Conservation (phyloP, 2,113 vertebrate species). For the Rutilus rutilus region DNA sequence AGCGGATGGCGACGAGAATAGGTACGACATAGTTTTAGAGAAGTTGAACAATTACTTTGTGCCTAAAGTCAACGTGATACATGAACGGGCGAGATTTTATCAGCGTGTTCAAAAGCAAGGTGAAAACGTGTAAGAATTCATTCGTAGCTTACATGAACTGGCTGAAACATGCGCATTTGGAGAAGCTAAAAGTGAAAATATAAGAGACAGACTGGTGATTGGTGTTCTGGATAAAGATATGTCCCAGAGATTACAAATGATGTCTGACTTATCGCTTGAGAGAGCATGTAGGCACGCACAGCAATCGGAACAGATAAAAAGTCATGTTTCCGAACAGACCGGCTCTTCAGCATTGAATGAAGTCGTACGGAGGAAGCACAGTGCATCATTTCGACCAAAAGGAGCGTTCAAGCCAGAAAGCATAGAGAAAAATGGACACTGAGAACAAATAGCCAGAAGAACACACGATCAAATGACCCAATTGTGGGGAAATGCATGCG, state of each 20-base stretch:
- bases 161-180: background rate
- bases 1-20: background rate
- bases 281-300: background rate
- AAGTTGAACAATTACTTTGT: background rate
- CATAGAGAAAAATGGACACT: background rate
- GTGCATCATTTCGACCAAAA: background rate
- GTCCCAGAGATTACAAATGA: constrained; percentile 25
- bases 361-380: background rate
- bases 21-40: background rate
- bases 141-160: background rate
- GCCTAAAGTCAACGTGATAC: background rate
- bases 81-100: background rate
- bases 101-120: background rate
- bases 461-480: background rate
- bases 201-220: constrained; percentile 28
- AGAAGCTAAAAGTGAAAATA: background rate
- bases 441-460: background rate
- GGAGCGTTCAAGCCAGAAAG: background rate
- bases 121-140: background rate
- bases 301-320: background rate
- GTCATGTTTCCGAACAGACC: background rate
- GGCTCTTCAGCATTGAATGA: background rate
- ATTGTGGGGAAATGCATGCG: background rate
- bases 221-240: background rate
- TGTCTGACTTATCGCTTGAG: background rate